Base-by-base conservation (phyloP, 2,113 vertebrate species). In the Etia nguti region DNA sequence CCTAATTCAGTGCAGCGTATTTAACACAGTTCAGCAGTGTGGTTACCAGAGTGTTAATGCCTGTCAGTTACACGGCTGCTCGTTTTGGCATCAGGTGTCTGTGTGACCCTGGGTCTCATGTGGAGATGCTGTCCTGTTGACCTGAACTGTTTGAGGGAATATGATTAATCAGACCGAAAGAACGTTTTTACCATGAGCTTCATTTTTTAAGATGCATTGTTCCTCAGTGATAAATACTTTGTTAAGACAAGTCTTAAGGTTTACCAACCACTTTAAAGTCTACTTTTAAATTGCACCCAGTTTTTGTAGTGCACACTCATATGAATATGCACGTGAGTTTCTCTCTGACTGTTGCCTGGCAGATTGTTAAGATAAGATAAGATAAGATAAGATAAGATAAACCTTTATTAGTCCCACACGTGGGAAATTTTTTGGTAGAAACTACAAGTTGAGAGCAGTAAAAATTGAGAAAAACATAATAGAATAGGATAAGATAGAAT, bases 41-140 rank as follows among this genome's bases (percentile, higher is more conserved):
- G 93, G 94, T 95, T 95, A 94, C 89, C 56, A 70, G 90, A 90
- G 92, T 94, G 94, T 95, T 96, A 96, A 96, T 80, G 92, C 93
- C 92, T 95, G 95, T 95, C 93, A 94, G 93, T 94, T 94, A 94
- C 56, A 54, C 0, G 57, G 84, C 88, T 84, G 54, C 85, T 92
- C 60, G 52, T 88, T 90, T 87, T 85, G 88, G 89, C 79, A 84
- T 85, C 90, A 93, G 93, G 92, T 93, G 92, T 91, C 86, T 90
- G 79, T 91, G 91, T 95, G 92, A 95, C 92, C 94, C 89, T 26
- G 57, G 57, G 26, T 84, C 87, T 90, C 75, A 89, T 86, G 84
- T 83, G 83, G 84, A 91, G 87, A 92, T 56, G 65, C 50, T 87
- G 83, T 93, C 87, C 92, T 84, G 86, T 89, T 92, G 94, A 92